Base-by-base conservation (phyloP, 2,888 invertebrate genomes). In the Eupithecia subfuscata region DNA sequence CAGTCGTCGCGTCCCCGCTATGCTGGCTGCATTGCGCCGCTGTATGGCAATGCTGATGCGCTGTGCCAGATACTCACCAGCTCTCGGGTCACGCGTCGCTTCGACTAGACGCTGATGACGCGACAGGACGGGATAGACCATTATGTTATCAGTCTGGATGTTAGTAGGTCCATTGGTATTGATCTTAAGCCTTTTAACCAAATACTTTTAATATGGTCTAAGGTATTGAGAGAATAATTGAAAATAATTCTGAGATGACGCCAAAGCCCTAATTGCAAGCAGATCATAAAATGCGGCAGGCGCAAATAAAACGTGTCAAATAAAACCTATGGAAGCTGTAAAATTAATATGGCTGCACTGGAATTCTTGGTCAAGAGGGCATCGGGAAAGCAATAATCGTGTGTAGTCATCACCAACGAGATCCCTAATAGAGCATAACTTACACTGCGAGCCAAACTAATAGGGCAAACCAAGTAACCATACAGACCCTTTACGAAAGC, bases 371-470 rank as follows among this genome's bases (percentile, higher is more conserved):
- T 40, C 70, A 63, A 43, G 69, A 43, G 64, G 48, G 48, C 64
- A 48, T 22, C 16, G 71, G 45, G 48, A 71, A 65, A 45, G 71
- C 64, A 25, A 69, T 74, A 34, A 76, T 80, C 78, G 77, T 52
- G 9, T 22, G 75, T 40, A 48, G 73, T 69, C 75, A 77, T 76
- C 77, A 77, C 70, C 79, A 82, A 82, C 84, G 82, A 85, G 82
- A 82, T 81, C 73, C 48, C 30, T 79, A 82, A 82, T 83, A 78
- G 81, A 68, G 78, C 74, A 78, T 67, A 70, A 73, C 30, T 73
- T 79, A 73, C 69, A 78, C 63, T 76, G 69, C 71, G 37, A 75
- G 82, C 25, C 60, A 30, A 34, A 43, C 25, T n/a, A 48, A 45
- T 34, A 3, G 11, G 22, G 22, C 34, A 14, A 48, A 43, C 43